A percentile compares a stretch with the other conserved stretches of the same genome.
Conservation (phyloP, 2,797 vertebrate genomes). For the Eulemur coronatus region DNA sequence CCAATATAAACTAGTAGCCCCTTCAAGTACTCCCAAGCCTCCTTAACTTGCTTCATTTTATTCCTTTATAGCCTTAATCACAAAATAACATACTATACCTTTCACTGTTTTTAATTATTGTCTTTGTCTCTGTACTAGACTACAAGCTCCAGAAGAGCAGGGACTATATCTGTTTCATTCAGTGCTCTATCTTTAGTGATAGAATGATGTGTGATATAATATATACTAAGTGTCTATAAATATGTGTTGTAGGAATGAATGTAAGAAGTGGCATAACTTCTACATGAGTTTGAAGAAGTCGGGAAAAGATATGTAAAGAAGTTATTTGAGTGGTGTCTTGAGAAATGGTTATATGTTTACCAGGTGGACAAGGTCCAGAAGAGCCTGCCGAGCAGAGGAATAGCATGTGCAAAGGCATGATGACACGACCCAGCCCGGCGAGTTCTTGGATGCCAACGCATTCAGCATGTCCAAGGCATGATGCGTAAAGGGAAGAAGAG, state of each 20-base stretch:
- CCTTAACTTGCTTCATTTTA: not conserved
- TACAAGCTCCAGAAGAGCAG: not conserved
- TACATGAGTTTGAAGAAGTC: not conserved
- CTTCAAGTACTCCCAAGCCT: not conserved
- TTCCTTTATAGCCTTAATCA: not conserved
- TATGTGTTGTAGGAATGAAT: not conserved
- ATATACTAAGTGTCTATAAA: not conserved
- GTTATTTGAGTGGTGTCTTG: not conserved
- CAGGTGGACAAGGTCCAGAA: not conserved
- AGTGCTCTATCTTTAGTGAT: not conserved
- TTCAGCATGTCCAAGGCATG: not conserved
- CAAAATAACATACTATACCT: not conserved
- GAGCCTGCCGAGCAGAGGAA: no score
- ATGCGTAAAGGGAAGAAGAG: not conserved
- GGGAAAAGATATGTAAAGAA: not conserved
- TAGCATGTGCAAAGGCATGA: not conserved
- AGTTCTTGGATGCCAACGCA: not conserved
- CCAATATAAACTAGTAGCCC: not conserved
- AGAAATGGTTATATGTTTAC: not conserved
- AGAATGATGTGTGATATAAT: not conserved
- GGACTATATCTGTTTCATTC: not conserved
- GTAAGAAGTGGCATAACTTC: not conserved
- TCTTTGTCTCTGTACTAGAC: not conserved
- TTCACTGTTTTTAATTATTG: not conserved
- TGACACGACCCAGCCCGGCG: not conserved